Evolutionary conservation across 2,113 vertebrate species (phyloP).

Genomic region (Sprattus sprattus): DNA sequence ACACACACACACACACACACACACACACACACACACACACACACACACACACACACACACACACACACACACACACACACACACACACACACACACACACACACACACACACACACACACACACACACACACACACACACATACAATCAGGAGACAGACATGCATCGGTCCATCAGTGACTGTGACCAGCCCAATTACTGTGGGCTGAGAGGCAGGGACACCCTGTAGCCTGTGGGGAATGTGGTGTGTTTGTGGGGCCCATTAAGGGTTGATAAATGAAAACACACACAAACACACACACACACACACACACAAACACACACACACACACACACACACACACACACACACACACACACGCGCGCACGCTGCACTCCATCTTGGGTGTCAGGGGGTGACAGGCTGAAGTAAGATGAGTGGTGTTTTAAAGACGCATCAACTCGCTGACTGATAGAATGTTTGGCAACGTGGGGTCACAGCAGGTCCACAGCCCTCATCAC

Average conservation of each 20-base stretch:
- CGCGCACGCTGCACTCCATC: slow-evolving; percentile 45
- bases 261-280: slow-evolving; percentile 21
- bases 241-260: slow-evolving; percentile 15
- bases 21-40: slow-evolving; percentile 27
- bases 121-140: slow-evolving; percentile 21
- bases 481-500: slow-evolving; percentile 44
- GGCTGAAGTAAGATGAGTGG: slow-evolving; percentile 41
- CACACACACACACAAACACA: slow-evolving; percentile 22
- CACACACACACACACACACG: slow-evolving; percentile 17
- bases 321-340: slow-evolving; percentile 25
- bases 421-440: slow-evolving; percentile 53
- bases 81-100: slow-evolving; percentile 20
- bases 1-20: slow-evolving; percentile 14
- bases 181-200: slow-evolving; percentile 21
- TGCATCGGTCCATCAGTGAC: slow-evolving; percentile 36
- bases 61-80: slow-evolving; percentile 13
- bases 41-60: not conserved
- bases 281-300: slow-evolving; percentile 28
- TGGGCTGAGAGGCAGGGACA: slow-evolving; percentile 6
- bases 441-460: slow-evolving; percentile 53
- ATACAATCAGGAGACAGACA: not conserved
- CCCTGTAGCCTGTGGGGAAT: slow-evolving; percentile 9
- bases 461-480: slow-evolving; percentile 48
- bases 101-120: slow-evolving; percentile 19
- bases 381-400: slow-evolving; percentile 41